These are phyloP conservation scores for Trilocha varians DNA, from an alignment of 2,888 invertebrate species.

Conservation along the genomic window DNA sequence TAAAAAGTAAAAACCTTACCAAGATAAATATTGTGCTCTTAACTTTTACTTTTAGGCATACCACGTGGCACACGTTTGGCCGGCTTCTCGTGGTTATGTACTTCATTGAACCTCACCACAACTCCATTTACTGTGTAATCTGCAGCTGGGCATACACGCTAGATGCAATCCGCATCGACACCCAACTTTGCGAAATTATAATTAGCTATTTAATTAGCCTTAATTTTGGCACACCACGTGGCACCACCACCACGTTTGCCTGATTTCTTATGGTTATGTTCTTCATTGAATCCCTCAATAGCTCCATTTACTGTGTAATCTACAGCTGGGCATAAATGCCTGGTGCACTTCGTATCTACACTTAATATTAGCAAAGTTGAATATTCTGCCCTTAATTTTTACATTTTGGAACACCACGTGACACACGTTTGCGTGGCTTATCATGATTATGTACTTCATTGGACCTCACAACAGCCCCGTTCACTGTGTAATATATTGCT, in stretches of 20 bases:
- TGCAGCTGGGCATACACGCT: not conserved
- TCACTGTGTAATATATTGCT: not conserved
- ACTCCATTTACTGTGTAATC: not conserved
- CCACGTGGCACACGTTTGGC: not conserved
- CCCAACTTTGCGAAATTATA: not conserved
- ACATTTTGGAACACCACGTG: not conserved
- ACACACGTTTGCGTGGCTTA: not conserved
- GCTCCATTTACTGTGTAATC: not conserved
- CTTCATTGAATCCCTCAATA: not conserved
- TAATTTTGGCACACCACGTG: not conserved
- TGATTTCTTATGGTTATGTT: too few relatives aligned
- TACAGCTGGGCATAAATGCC: not conserved
- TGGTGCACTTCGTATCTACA: not conserved
- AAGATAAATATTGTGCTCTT: too few relatives aligned
- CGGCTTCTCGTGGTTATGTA: not conserved
- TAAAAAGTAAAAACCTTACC: too few relatives aligned
- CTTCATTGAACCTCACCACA: not conserved
- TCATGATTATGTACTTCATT: not conserved
- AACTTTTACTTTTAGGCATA: not conserved
- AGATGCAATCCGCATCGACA: not conserved
- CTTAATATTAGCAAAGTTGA: not conserved
- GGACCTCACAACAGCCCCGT: not conserved
- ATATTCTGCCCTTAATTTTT: not conserved
- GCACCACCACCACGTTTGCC: not conserved
- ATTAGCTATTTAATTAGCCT: conserved; percentile 1